Conservation (phyloP, 2,888 invertebrate species). For the Apotomis turbidana region DNA sequence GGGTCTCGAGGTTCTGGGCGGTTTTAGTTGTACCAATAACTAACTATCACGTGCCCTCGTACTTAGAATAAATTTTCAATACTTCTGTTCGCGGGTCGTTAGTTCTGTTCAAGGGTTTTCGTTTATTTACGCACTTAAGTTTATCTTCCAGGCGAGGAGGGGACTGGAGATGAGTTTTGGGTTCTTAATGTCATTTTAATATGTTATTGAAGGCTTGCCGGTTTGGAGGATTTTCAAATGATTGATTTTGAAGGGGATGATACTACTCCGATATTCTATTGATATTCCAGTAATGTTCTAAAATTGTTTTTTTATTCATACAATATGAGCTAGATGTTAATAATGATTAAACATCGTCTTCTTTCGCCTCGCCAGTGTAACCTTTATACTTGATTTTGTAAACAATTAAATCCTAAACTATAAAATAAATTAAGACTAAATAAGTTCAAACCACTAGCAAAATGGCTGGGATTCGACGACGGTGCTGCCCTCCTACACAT, state of each 20-base stretch:
- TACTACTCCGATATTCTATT: slow-evolving; percentile 4
- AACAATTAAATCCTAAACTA: too few relatives aligned
- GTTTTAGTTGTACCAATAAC: slow-evolving; percentile 68
- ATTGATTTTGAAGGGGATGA: slow-evolving; percentile 55
- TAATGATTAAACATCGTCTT: too few relatives aligned
- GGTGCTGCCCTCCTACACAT: too few relatives aligned
- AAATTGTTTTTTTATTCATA: not conserved
- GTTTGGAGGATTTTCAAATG: slow-evolving; percentile 59
- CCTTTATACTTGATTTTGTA: too few relatives aligned
- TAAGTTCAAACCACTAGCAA: too few relatives aligned
- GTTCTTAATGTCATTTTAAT: slow-evolving; percentile 75
- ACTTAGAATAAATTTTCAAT: slow-evolving; percentile 83
- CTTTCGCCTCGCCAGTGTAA: too few relatives aligned
- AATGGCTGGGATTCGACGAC: too few relatives aligned
- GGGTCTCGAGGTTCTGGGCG: slow-evolving; percentile 49
- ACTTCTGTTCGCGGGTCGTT: slow-evolving; percentile 72
- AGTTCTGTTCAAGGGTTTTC: slow-evolving; percentile 70
- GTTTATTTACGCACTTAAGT: slow-evolving; percentile 62
- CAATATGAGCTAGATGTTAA: too few relatives aligned
- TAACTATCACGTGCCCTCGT: slow-evolving; percentile 75
- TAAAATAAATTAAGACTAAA: too few relatives aligned
- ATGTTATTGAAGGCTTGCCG: slow-evolving; percentile 60
- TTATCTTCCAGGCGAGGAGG: slow-evolving; percentile 48
- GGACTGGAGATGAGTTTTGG: slow-evolving; percentile 49
- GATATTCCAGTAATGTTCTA: slow-evolving; percentile 9